Evolutionary conservation across 2,888 invertebrate species (phyloP), one percentile per base, ranked within the genome.

Genomic region (Cacoxenus indagator): DNA sequence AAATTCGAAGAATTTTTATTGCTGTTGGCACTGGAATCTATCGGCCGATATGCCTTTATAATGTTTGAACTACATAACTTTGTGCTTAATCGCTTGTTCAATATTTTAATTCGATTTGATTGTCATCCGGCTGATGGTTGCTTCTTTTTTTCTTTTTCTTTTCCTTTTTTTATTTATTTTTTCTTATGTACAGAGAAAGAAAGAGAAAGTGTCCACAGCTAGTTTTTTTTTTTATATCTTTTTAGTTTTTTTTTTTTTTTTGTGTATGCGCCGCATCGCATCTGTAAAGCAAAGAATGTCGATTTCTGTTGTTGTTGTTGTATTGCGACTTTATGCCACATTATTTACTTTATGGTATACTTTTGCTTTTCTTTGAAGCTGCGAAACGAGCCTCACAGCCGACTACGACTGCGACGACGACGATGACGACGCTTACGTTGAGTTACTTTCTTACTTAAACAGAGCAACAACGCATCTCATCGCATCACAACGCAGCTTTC

Each of bases 341-440:
- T 54, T 51, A 57, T 43, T 17, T 51, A 51, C 37, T 51, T 24
- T 55, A 27, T 55, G 24, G 55, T 75, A 78, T 77, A 85, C 85
- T 85, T 84, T 84, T 85, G 85, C 84, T 85, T 85, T 85, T 82
- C 80, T 84, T 84, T 76, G 83, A 81, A 80, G 80, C 80, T 78
- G 82, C 73, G 72, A 79, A 79, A 72, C 82, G 75, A 80, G 83
- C 77, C 71, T 24, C 74, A 73, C 73, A 71, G n/a, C 27, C 27
- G 46, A 68, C 59, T 27, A 17, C 17, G 11, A 14, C 19, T 14
- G 2, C 45, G n/a, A 11, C 11, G 3, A 2, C 45, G 8, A 5
- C 22, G 22, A 17, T 11, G 22, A n/a, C 3, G 43, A 8, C 48
- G 17, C 48, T 14, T 22, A 48, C 51, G 22, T 17, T 17, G 3